These are phyloP conservation scores for Chloropsis cyanopogon DNA, from an alignment of 2,113 vertebrate species.

Conservation along the genomic window DNA sequence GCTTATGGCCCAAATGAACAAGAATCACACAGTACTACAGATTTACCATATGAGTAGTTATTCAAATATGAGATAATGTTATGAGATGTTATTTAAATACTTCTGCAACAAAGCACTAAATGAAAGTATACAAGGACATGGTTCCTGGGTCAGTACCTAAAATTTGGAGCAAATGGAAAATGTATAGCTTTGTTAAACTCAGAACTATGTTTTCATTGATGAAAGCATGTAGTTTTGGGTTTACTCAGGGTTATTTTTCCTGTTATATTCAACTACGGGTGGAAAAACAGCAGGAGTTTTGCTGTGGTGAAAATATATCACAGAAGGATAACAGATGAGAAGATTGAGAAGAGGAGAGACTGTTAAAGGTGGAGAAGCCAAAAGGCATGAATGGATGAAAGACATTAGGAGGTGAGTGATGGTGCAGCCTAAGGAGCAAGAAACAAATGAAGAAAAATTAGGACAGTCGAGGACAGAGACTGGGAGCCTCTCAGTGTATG, in stretches of 20 bases:
- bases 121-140: background rate
- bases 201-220: background rate
- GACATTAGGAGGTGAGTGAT: background rate
- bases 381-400: background rate
- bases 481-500: background rate
- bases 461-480: background rate
- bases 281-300: background rate
- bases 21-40: background rate
- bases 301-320: background rate
- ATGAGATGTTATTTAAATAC: background rate
- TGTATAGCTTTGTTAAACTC: background rate
- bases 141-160: background rate
- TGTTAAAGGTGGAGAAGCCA: background rate
- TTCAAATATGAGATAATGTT: background rate
- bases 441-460: background rate
- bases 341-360: too few species aligned
- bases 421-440: background rate
- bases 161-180: background rate
- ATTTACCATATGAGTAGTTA: background rate
- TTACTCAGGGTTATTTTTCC: accelerated
- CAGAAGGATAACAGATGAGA: background rate
- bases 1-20: background rate
- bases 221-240: background rate
- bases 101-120: background rate
- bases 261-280: background rate